Evolutionary conservation across 2,888 invertebrate genomes (phyloP).

Genomic region (Xestia xanthographa): DNA sequence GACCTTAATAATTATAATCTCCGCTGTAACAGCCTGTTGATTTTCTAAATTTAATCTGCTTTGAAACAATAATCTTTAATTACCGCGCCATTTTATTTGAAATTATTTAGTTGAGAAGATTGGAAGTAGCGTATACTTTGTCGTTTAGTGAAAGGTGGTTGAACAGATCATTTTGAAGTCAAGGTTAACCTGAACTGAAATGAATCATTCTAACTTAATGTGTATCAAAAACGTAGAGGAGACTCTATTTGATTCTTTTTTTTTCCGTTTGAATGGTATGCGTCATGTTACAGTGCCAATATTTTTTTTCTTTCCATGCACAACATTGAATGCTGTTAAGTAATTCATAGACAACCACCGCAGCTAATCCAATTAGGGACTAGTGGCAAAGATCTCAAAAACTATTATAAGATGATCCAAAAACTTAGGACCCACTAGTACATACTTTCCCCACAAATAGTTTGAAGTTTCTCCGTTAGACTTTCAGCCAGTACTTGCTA

Average conservation of each 20-base stretch:
- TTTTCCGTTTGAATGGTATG: too few relatives aligned
- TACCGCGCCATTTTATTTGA: conserved; percentile 10
- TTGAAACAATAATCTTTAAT: conserved; percentile 35
- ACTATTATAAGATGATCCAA: conserved; percentile 20
- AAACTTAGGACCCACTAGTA: conserved; percentile 38
- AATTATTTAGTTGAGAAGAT: conserved; percentile 9
- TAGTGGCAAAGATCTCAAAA: conserved; percentile 25
- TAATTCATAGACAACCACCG: neutral
- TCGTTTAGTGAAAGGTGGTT: neutral
- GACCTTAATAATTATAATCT: conserved; percentile 48
- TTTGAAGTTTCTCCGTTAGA: conserved; percentile 44
- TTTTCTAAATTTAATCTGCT: conserved; percentile 36
- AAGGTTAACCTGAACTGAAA: conserved; percentile 11
- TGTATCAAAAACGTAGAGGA: conserved; percentile 1
- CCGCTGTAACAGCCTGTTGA: conserved; percentile 31
- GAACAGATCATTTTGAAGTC: neutral
- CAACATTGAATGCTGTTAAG: neutral
- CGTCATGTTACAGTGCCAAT: neutral
- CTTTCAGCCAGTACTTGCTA: conserved; percentile 37
- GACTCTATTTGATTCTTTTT: neutral
- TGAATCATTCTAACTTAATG: conserved; percentile 14
- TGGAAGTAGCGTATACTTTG: conserved; percentile 4
- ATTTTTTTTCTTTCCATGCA: neutral
- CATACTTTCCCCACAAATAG: conserved; percentile 42
- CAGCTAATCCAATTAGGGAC: conserved; percentile 4